Evolutionary conservation across 2,113 vertebrate species (phyloP), one percentile per base, ranked within the genome.

Genomic region (Triplophysa siluroides): DNA sequence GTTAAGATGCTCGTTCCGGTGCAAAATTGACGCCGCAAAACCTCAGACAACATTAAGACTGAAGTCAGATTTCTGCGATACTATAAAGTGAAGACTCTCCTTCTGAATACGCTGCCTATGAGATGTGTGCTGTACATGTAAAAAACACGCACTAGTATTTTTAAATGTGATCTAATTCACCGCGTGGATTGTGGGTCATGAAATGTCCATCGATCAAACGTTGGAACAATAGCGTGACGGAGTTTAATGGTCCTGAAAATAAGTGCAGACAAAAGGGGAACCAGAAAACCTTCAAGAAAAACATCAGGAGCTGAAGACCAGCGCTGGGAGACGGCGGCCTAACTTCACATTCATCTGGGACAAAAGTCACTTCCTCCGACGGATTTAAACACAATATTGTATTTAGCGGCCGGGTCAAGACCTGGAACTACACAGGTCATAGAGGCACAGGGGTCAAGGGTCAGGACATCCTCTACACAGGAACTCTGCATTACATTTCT

Each of bases 211-310:
- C 54, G 43, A 67, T 82, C 78, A 67, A 76, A 79, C 2, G 13
- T 41, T 24, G 21, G 47, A 45, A 82, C 67, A 76, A 82, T 80
- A 63, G 69, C 16, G 19, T n/a, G 70, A 84, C 69, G 47, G 61
- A 19, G 52, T 80, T 82, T 80, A 80, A 13, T 23, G 13, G 10
- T 56, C 21, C 69, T 73, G 69, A 82, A 83, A 81, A 81, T 81
- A 77, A 65, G 43, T 45, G 19, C 26, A 60, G 68, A 81, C 52
- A 62, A 63, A 79, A 81, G 69, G 38, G 43, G 80, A 65, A 70
- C 67, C 13, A 26, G 21, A 61, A 41, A 24, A 26, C 50, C 18
- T 4, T 7, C 10, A 18, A 45, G 67, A 72, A 8, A 26, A 63
- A 61, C 74, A 13, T 10, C 23, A 56, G 67, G 18, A 13, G 13